A percentile compares a stretch with the other conserved stretches of the same genome.
phyloP scores from a whole-genome alignment of 2,888 invertebrate species.

The Eledona agricola region DNA sequence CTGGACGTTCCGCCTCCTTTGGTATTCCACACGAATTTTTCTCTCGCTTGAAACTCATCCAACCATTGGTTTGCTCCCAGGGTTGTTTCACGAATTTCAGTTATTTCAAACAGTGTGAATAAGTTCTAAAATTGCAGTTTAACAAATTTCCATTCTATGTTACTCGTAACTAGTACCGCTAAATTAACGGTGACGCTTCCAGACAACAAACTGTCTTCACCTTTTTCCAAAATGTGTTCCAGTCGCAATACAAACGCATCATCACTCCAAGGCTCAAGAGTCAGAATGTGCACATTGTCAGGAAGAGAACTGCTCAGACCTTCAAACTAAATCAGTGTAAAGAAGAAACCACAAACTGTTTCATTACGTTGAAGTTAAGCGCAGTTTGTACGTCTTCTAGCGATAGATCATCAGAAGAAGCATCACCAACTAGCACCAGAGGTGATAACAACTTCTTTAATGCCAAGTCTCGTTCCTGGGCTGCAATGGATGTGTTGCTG shows the following conservation, averaged over 20 bases:
- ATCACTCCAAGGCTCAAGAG: slow-evolving; percentile 78
- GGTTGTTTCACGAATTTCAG: slow-evolving; percentile 47
- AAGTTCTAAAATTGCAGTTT: slow-evolving; percentile 43
- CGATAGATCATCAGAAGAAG: slow-evolving; percentile 16
- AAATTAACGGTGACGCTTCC: slow-evolving; percentile 66
- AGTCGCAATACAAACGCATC: slow-evolving; percentile 64
- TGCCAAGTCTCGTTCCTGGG: slow-evolving; percentile 63
- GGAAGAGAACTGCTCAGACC: slow-evolving; percentile 65
- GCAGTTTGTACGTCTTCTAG: slow-evolving; percentile 17
- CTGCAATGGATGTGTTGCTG: slow-evolving; percentile 45
- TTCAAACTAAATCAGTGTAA: slow-evolving; percentile 60
- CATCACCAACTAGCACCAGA: slow-evolving; percentile 9
- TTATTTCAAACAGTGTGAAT: slow-evolving; percentile 45
- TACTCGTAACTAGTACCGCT: slow-evolving; percentile 43
- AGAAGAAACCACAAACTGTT: slow-evolving; percentile 1
- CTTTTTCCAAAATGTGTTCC: slow-evolving; percentile 67
- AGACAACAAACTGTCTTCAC: slow-evolving; percentile 41
- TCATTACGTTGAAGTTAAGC: slow-evolving; percentile 22
- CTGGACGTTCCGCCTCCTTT: slow-evolving; percentile 17
- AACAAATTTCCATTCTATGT: background rate
- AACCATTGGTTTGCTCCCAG: slow-evolving; percentile 64
- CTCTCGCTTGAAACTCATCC: slow-evolving; percentile 56
- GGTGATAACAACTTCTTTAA: slow-evolving; percentile 68
- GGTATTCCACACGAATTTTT: slow-evolving; percentile 27
- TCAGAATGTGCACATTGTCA: slow-evolving; percentile 76